phyloP scores from a whole-genome alignment of 2,888 invertebrate species.

The Acanthacorydalis orientalis region DNA sequence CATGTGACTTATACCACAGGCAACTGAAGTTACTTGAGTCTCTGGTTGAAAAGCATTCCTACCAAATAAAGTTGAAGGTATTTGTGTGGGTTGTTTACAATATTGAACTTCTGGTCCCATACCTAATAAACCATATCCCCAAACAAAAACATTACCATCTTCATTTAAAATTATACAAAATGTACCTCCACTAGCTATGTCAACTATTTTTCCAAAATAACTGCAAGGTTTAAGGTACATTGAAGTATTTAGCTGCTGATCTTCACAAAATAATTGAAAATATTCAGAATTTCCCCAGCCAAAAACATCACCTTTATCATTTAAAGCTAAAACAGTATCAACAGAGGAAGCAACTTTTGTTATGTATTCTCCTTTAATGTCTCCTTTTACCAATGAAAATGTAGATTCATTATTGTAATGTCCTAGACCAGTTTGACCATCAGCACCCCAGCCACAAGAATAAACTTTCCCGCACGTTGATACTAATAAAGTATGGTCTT shows the following conservation, averaged over 20 bases:
- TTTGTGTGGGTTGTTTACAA: constrained; percentile 44
- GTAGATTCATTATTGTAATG: constrained; percentile 40
- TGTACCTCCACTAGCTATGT: constrained; percentile 74
- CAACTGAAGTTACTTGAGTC: constrained; percentile 43
- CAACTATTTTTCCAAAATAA: constrained; percentile 55
- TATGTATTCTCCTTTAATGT: constrained; percentile 66
- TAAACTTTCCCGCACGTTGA: constrained; percentile 67
- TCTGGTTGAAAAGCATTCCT: constrained; percentile 64
- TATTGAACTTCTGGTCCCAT: constrained; percentile 64
- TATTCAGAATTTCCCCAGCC: constrained; percentile 98
- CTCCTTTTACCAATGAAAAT: constrained; percentile 55
- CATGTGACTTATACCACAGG: constrained; percentile 58
- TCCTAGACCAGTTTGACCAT: constrained; percentile 83
- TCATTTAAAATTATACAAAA: constrained; percentile 72
- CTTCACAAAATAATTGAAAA: constrained; percentile 42
- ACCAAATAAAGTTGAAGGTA: constrained; percentile 74
- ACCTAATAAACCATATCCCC: constrained; percentile 90
- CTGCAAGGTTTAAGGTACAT: constrained; percentile 43
- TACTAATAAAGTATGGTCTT: constrained; percentile 76
- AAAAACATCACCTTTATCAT: constrained; percentile 78
- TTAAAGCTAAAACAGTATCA: constrained; percentile 80
- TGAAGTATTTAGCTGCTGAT: constrained; percentile 60
- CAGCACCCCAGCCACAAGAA: constrained; percentile 85
- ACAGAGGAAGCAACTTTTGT: constrained; percentile 61
- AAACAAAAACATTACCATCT: constrained; percentile 69